Evolutionary conservation across 2,797 vertebrate genomes (phyloP).

Genomic region (Enteromius treurensis): DNA sequence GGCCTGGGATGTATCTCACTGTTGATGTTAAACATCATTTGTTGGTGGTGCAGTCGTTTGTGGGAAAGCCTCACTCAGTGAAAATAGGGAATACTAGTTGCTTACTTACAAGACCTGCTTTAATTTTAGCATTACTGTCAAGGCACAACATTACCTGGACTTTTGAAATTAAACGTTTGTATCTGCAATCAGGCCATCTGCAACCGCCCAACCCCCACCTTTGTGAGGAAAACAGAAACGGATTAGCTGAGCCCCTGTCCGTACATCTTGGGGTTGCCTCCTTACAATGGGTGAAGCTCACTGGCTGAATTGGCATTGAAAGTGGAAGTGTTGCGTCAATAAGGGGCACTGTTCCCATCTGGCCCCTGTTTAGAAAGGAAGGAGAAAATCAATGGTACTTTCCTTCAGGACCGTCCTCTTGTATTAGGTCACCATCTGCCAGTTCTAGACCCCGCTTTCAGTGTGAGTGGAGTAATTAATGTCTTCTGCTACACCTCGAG

Average conservation of each 20-base stretch:
- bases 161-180: constrained; percentile 8
- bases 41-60: not conserved
- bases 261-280: constrained; percentile 23
- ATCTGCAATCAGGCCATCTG: constrained; percentile 23
- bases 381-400: constrained; percentile 55
- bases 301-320: constrained; percentile 44
- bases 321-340: constrained; percentile 59
- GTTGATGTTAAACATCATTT: not conserved
- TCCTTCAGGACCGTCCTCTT: constrained; percentile 47
- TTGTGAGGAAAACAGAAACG: not conserved
- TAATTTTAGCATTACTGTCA: not conserved
- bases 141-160: not conserved
- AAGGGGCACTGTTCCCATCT: constrained; percentile 64
- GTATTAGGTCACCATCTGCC: constrained; percentile 61
- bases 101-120: not conserved
- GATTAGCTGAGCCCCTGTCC: constrained; percentile 17
- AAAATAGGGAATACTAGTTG: not conserved
- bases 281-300: constrained; percentile 30
- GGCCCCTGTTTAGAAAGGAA: constrained; percentile 52
- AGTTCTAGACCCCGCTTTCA: constrained; percentile 23
- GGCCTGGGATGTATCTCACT: not conserved
- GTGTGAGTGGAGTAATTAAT: constrained; percentile 49
- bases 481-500: constrained; percentile 27
- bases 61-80: not conserved
- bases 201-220: constrained; percentile 1